Evolutionary conservation across 2,113 vertebrate species (phyloP).

Genomic region (Scopus umbretta): DNA sequence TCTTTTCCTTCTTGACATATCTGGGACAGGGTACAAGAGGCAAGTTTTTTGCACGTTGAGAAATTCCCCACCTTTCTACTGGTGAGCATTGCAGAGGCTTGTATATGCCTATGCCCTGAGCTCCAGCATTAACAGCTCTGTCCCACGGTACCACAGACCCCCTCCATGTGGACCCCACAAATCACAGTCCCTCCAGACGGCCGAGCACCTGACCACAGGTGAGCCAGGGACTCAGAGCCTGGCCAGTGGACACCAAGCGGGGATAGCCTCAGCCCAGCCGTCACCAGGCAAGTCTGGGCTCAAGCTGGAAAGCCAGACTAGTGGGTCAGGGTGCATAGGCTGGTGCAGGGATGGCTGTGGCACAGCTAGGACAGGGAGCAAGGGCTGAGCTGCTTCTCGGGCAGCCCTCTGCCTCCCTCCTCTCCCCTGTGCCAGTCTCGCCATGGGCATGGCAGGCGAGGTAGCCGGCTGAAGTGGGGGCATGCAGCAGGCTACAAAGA

Average conservation of each 20-base stretch:
- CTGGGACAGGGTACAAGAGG: neutral
- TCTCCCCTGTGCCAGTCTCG: fast-evolving
- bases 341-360: neutral
- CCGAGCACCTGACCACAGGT: fast-evolving
- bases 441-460: neutral
- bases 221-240: neutral
- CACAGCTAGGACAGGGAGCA: fast-evolving
- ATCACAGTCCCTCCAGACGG: fast-evolving
- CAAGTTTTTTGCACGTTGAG: neutral
- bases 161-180: neutral
- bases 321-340: neutral
- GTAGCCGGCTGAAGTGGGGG: neutral
- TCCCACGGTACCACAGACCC: fast-evolving
- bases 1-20: neutral
- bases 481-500: neutral
- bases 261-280: neutral
- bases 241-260: neutral
- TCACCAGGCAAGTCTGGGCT: neutral
- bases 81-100: neutral
- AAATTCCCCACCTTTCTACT: neutral
- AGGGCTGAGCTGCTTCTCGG: neutral
- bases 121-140: neutral
- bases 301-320: neutral
- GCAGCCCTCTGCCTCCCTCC: neutral
- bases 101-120: fast-evolving